Evolutionary conservation across 2,888 invertebrate species (phyloP).

Genomic region (Philaethria dido): DNA sequence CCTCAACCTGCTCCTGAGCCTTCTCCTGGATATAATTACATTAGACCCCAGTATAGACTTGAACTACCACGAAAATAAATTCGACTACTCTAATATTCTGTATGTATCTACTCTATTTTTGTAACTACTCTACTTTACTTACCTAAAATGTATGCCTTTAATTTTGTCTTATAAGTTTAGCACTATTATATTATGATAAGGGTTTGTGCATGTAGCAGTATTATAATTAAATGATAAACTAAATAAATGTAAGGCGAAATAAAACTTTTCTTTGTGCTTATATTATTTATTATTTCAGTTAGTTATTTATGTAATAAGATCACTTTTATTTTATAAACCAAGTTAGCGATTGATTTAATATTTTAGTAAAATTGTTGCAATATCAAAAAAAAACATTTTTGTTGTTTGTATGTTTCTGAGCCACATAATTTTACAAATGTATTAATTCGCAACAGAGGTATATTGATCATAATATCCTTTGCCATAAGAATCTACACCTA

Average conservation of each 20-base stretch:
- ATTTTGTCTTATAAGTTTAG: background rate
- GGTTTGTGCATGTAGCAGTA: slow-evolving; percentile 39
- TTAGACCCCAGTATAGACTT: slow-evolving; percentile 72
- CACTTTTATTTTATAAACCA: background rate
- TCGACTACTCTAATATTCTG: background rate
- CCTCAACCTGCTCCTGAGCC: slow-evolving; percentile 51
- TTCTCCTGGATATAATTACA: slow-evolving; percentile 66
- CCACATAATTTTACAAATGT: background rate
- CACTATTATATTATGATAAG: slow-evolving; percentile 29
- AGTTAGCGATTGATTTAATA: background rate
- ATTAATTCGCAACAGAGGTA: slow-evolving; percentile 50
- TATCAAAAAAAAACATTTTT: too few species aligned
- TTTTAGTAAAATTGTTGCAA: background rate
- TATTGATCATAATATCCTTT: slow-evolving; percentile 62
- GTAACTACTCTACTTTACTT: slow-evolving; percentile 10
- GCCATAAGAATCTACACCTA: slow-evolving; percentile 59
- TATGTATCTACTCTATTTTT: slow-evolving; percentile 10
- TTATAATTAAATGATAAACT: slow-evolving; percentile 28
- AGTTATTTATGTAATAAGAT: background rate
- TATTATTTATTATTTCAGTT: background rate
- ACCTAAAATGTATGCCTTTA: background rate
- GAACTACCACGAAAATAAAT: slow-evolving; percentile 71
- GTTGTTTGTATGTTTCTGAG: background rate
- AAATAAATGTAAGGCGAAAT: slow-evolving; percentile 3
- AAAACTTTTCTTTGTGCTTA: background rate